A percentile compares a stretch with the other conserved stretches of the same genome.
Evolutionary conservation across 2,113 vertebrate species (phyloP).

Genomic region (Eolophus roseicapilla): DNA sequence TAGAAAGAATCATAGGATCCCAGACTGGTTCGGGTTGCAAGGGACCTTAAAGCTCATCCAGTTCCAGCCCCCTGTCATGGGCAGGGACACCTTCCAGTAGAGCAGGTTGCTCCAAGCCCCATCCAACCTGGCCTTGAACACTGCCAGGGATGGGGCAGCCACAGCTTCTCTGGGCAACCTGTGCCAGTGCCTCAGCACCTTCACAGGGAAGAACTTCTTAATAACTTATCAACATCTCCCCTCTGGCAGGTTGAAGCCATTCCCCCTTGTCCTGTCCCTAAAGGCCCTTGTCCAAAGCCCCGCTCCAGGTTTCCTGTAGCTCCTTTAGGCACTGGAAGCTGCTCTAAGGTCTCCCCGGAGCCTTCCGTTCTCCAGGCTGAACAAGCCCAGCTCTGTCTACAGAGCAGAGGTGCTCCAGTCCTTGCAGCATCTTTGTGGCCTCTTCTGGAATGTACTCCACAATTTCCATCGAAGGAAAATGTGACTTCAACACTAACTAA

Average conservation of each 20-base stretch:
- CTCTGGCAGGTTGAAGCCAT: background rate
- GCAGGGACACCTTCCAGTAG: background rate
- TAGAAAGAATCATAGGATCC: background rate
- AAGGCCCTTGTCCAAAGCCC: background rate
- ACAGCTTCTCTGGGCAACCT: background rate
- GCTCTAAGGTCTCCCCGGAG: background rate
- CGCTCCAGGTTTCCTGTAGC: background rate
- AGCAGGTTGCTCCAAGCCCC: background rate
- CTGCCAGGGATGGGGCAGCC: background rate
- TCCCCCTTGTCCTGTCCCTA: background rate
- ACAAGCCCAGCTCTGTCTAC: background rate
- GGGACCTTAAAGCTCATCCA: background rate
- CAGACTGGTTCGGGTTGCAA: background rate
- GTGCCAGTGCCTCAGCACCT: background rate
- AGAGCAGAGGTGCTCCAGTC: background rate
- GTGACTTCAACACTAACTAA: accelerated
- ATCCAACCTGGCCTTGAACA: background rate
- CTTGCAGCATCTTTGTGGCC: background rate
- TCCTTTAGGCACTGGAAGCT: background rate
- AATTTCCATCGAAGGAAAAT: background rate
- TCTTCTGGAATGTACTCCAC: background rate
- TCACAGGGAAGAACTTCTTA: background rate
- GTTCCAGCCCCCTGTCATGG: background rate
- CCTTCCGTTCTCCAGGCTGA: background rate
- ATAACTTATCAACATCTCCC: background rate